phyloP scores from a whole-genome alignment of 2,113 vertebrate genomes.

The Phaethon lepturus region DNA sequence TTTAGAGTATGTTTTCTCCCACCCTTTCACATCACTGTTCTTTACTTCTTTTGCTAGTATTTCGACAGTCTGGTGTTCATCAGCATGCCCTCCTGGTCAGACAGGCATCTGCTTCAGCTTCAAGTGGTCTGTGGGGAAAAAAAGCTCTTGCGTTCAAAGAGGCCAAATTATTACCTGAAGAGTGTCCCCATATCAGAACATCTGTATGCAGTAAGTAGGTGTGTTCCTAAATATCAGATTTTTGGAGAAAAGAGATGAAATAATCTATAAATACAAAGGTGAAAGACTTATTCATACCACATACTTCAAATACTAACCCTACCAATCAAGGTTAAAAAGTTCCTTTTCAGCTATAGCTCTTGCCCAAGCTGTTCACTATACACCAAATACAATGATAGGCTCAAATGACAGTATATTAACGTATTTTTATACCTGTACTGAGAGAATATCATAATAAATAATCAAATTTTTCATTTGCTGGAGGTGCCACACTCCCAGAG shows the following conservation, averaged over 20 bases:
- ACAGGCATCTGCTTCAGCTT: conserved; percentile 24
- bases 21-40: not conserved
- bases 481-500: not conserved
- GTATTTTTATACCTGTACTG: not conserved
- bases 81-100: conserved; percentile 9
- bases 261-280: not conserved
- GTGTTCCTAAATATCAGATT: not conserved
- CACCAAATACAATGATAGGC: not conserved
- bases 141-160: not conserved
- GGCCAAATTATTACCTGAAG: not conserved
- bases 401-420: not conserved
- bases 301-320: not conserved
- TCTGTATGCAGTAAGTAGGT: not conserved
- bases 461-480: not conserved
- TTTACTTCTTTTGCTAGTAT: not conserved
- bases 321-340: not conserved
- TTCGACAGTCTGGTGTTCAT: not conserved
- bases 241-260: not conserved
- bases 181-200: not conserved
- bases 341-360: not conserved
- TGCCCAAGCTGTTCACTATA: not conserved
- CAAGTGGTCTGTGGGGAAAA: not conserved
- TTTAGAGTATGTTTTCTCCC: not conserved
- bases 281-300: not conserved
- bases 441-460: not conserved